A percentile compares a stretch with the other conserved stretches of the same genome.
phyloP scores from a whole-genome alignment of 92 coral and sea anemone species.

The Palythoa grandiflora region DNA sequence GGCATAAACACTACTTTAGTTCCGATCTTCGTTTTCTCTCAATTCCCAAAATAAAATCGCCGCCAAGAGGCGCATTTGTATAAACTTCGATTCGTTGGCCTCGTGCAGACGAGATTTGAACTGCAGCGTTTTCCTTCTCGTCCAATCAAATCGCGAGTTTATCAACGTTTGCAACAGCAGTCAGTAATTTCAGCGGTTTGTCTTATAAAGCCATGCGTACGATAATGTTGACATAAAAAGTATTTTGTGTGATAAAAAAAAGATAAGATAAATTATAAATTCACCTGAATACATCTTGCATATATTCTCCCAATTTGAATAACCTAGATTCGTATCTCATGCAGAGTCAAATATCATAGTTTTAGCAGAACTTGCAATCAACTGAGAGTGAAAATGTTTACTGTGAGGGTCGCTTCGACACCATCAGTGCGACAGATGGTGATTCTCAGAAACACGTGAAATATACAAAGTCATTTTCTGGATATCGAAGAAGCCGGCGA shows the following conservation, averaged over 20 bases:
- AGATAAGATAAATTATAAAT: not conserved
- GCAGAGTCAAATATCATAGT: not conserved
- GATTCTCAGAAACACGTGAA: conserved; percentile 32
- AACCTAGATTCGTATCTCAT: not conserved
- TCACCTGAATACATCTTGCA: not conserved
- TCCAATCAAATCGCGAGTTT: not conserved
- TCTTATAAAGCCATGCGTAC: not conserved
- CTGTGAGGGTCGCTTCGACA: not conserved
- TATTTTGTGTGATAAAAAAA: not conserved
- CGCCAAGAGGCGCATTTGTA: not conserved
- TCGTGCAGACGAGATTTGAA: not conserved
- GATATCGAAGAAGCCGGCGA: conserved; percentile 8
- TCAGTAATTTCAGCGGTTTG: not conserved
- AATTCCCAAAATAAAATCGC: not conserved
- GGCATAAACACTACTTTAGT: not conserved
- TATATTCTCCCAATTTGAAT: not conserved
- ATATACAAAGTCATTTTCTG: not conserved
- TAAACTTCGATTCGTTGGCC: not conserved
- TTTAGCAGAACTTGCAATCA: not conserved
- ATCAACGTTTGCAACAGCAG: not conserved
- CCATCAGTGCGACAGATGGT: conserved; percentile 26
- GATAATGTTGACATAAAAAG: not conserved
- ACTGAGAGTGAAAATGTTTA: not conserved
- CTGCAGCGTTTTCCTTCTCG: not conserved
- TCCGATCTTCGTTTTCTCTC: conserved; percentile 26